phyloP scores from a whole-genome alignment of 2,113 vertebrate species.

The Caranx ignobilis region DNA sequence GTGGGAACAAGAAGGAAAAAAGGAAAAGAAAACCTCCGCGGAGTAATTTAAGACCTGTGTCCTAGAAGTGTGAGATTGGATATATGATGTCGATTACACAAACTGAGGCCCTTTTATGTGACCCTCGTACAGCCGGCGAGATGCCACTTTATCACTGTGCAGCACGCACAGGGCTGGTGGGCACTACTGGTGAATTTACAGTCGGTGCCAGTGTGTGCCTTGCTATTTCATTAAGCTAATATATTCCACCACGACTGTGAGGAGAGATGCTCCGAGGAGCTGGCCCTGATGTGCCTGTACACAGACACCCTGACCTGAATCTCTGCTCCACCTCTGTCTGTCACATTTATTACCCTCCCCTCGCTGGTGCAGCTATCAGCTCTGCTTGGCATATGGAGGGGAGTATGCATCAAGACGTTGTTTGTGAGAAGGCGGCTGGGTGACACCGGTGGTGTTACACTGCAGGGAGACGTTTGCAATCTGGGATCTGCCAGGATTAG shows the following conservation, averaged over 20 bases:
- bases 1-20: conserved; percentile 15
- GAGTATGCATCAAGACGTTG: conserved; percentile 36
- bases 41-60: conserved; percentile 69
- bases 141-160: conserved; percentile 69
- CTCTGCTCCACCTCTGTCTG: conserved; percentile 59
- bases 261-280: conserved; percentile 41
- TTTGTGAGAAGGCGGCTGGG: conserved; percentile 36
- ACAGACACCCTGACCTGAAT: conserved; percentile 72
- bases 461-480: conserved; percentile 25
- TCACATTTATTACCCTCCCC: conserved; percentile 48
- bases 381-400: conserved; percentile 36
- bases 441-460: conserved; percentile 31
- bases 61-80: conserved; percentile 68
- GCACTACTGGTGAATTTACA: conserved; percentile 68
- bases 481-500: conserved; percentile 51
- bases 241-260: conserved; percentile 72
- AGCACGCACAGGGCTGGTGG: conserved; percentile 31
- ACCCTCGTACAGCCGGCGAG: conserved; percentile 54
- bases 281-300: conserved; percentile 57
- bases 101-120: conserved; percentile 78
- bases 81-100: conserved; percentile 79
- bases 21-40: conserved; percentile 13
- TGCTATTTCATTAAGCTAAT: conserved; percentile 82
- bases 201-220: conserved; percentile 47
- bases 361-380: conserved; percentile 39